phyloP scores from a whole-genome alignment of 2,888 invertebrate genomes.

The Augochlorella aurata region DNA sequence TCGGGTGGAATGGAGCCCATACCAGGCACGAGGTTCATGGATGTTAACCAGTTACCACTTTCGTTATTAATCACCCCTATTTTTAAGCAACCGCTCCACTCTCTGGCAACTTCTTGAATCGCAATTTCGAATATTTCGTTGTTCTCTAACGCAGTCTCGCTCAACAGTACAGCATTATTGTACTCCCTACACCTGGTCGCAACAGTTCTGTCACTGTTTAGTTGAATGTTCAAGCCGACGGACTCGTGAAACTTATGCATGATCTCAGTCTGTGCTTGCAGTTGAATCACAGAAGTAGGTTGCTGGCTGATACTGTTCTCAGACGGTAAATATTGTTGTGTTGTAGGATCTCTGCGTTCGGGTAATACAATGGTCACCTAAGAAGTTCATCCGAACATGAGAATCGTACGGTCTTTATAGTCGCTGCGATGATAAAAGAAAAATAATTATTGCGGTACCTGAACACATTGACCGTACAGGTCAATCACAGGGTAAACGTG shows the following conservation, averaged over 20 bases:
- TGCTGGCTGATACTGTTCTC: constrained; percentile 85
- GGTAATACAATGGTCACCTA: constrained; percentile 80
- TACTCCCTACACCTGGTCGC: constrained; percentile 86
- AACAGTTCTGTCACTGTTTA: constrained; percentile 87
- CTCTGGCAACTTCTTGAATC: constrained; percentile 85
- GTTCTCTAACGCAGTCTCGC: constrained; percentile 87
- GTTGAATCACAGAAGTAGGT: constrained; percentile 84
- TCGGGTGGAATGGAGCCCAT: constrained; percentile 87
- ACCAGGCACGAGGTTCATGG: constrained; percentile 86
- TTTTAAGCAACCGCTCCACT: constrained; percentile 89
- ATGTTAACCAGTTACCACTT: constrained; percentile 77
- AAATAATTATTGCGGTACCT: constrained; percentile 82
- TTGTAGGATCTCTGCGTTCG: constrained; percentile 78
- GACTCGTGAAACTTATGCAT: constrained; percentile 83
- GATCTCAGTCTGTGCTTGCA: constrained; percentile 81
- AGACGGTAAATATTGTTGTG: constrained; percentile 79
- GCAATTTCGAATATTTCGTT: constrained; percentile 92
- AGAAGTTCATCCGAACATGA: neutral
- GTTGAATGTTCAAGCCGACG: constrained; percentile 87
- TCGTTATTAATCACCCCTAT: constrained; percentile 91
- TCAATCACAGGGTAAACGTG: constrained; percentile 97
- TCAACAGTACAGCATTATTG: constrained; percentile 87
- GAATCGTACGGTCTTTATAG: neutral
- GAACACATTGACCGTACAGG: constrained; percentile 96
- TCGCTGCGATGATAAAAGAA: neutral